Evolutionary conservation across 1,140 invertebrate species (phyloP), one percentile per base, ranked within the genome.

Genomic region (Geopemphigus sp.): DNA sequence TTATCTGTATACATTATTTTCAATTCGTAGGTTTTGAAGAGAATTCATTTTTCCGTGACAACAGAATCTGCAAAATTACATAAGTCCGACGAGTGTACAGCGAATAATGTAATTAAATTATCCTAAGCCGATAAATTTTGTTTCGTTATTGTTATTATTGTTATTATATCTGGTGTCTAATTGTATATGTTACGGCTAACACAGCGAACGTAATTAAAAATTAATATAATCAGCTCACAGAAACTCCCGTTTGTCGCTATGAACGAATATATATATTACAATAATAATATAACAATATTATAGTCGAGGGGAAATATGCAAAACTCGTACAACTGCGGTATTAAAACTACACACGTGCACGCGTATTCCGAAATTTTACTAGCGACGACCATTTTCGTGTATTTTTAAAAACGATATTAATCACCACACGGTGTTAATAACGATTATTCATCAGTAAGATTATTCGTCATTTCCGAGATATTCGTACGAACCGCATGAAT

Each of bases 141-240:
- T 61, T 15, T 10, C 15, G 29, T 29, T 63, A 19, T 10, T 63
- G 8, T 63, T 26, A 63, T 29, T 63, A 19, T 10, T 63, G 8
- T 63, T 63, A 63, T 63, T 15, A 29, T 11, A 63, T 8, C 1
- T 11, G 17, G 17, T 63, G 8, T 8, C 26, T 63, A 14, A 63
- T 59, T 29, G 45, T 66, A 22, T 6, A 11, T 24, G n/a, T 15
- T 1, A 45, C n/a, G 12, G n/a, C 19, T 22, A 66, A 66, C 22
- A 45, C n/a, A 5, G n/a, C 19, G 39, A 66, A 66, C 22, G 32
- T 45, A 66, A 66, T 66, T 32, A 66, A 45, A 66, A 66, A 47
- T 64, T n/a, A 64, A 39, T 39, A 39, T 8, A 39, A 39, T 4
- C 8, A 39, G 32, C 8, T 3, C 32, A 8, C 32, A 39, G 32